These are phyloP conservation scores for Magallana ariakensis DNA, from an alignment of 1,140 invertebrate genomes.

Conservation along the genomic window DNA sequence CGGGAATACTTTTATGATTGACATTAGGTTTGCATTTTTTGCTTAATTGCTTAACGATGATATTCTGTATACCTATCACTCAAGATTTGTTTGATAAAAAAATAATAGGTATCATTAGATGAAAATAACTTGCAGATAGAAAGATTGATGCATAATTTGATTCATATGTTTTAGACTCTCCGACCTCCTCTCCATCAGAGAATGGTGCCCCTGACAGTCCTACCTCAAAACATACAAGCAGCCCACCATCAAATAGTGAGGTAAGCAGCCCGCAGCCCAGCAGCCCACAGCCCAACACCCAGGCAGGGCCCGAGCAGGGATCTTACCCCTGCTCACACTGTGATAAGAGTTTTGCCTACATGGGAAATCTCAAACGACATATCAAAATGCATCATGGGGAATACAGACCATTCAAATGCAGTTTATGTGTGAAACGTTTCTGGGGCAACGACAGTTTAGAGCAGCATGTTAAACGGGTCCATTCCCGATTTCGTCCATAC, in stretches of 20 bases:
- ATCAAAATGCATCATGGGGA: conserved; percentile 62
- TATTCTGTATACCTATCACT: no score
- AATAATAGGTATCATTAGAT: no score
- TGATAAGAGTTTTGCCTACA: conserved; percentile 59
- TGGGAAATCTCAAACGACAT: conserved; percentile 57
- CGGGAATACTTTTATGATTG: no score
- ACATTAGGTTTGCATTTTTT: no score
- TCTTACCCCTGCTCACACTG: conserved; percentile 56
- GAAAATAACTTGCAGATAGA: no score
- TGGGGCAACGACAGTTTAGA: conserved; percentile 59
- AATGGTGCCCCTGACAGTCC: conserved; percentile 41
- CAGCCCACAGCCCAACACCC: conserved; percentile 14
- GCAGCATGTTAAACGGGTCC: conserved; percentile 58
- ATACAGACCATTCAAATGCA: conserved; percentile 57
- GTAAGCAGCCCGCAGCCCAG: neutral
- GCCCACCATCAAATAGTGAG: neutral
- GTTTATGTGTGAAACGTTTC: conserved; percentile 54
- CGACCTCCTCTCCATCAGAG: conserved; percentile 32
- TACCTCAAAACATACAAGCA: neutral
- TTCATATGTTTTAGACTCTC: conserved; percentile 6
- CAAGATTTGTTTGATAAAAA: no score
- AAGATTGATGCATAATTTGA: neutral
- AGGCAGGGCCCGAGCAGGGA: conserved; percentile 53
- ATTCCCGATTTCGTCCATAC: conserved; percentile 52
- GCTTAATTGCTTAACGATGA: no score